A percentile compares a stretch with the other conserved stretches of the same genome.
Conservation (phyloP, 2,797 vertebrate species). For the Novumbra hubbsi region DNA sequence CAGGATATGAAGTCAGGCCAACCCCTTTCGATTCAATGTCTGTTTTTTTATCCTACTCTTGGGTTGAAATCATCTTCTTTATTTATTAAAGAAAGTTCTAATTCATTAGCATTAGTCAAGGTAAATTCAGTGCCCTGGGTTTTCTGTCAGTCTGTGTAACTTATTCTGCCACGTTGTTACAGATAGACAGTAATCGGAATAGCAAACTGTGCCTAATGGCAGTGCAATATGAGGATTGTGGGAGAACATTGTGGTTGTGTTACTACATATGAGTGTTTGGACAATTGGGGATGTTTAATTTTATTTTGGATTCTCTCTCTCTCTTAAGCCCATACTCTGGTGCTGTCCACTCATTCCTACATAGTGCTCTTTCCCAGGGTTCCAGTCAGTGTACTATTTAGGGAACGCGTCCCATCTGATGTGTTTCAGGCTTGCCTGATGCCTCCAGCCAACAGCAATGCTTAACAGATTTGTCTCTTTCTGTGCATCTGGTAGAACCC, state of each 20-base stretch:
- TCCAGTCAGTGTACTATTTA: background rate
- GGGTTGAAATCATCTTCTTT: background rate
- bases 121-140: background rate
- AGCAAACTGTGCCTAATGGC: slow-evolving; percentile 2
- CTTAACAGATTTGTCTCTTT: slow-evolving; percentile 61
- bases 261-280: slow-evolving; percentile 14
- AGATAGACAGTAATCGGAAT: background rate
- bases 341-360: slow-evolving; percentile 20
- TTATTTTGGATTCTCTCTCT: slow-evolving; percentile 34
- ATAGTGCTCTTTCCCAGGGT: background rate
- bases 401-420: too few species aligned
- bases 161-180: slow-evolving; percentile 5
- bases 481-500: slow-evolving; percentile 70
- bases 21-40: background rate
- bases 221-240: slow-evolving; percentile 27
- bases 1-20: background rate
- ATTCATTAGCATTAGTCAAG: slow-evolving; percentile 10
- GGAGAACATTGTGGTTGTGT: slow-evolving; percentile 15
- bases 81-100: background rate
- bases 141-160: slow-evolving; percentile 2
- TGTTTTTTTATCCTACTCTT: background rate
- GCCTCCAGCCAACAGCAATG: slow-evolving; percentile 51
- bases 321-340: slow-evolving; percentile 26
- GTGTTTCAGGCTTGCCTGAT: slow-evolving; percentile 23
- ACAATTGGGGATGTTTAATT: slow-evolving; percentile 7